Evolutionary conservation across 2,888 invertebrate species (phyloP), one percentile per base, ranked within the genome.

Genomic region (Tryphoninae sp.): DNA sequence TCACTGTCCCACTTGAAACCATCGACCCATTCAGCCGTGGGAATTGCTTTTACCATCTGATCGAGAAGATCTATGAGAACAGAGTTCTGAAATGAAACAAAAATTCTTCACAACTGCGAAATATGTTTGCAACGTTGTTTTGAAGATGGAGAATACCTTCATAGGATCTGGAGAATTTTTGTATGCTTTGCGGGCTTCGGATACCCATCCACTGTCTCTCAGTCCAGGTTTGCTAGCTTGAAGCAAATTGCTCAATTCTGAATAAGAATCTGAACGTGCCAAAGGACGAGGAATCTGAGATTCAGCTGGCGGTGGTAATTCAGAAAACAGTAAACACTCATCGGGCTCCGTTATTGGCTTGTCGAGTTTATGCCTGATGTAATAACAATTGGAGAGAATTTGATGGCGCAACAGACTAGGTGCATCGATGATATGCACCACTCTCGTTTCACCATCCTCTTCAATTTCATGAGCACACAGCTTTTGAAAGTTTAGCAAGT

Each of bases 31-130:
- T 92, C 92, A 1, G 89, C 88, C 23, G 89, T 89, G 22, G 91
- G 89, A 78, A 91, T 90, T 2, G 91, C 91, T 83, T 90, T 89
- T 75, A 89, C 88, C 91, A 92, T 91, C 84, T 91, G 89, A 80
- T 88, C 86, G 49, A 92, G 58, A 33, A 92, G 86, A 83, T 87
- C 85, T 40, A 88, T 83, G 58, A 91, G 79, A 49, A 88, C 86
- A 1, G 86, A 83, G 65, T 85, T 89, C 92, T 92, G 73, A 2
- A 81, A 85, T 55, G 55, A 45, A 58, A 80, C 42, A 53, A 55
- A 23, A 23, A 51, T 42, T 53, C 42, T 42, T 49, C 13, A 33
- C 23, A 19, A 65, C 1, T 58, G 51, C 22, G 19, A 11, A 26
- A 42, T 45, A 59, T 6, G 64, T 69, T 42, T 7, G 6, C 3